Evolutionary conservation across 2,797 vertebrate species (phyloP), one percentile per base, ranked within the genome.

Genomic region (Chloroceryle inda): DNA sequence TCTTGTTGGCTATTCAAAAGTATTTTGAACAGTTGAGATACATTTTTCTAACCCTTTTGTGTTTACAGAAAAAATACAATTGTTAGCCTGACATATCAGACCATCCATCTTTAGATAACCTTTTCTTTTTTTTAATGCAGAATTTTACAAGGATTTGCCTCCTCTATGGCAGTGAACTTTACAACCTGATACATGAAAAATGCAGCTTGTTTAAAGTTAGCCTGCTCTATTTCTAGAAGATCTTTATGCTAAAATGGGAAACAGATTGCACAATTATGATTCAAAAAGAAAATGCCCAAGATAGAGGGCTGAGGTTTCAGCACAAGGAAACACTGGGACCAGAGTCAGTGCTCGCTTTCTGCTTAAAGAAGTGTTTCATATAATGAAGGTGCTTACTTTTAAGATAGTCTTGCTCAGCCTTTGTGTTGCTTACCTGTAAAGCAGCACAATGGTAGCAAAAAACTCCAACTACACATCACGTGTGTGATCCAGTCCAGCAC

Each of bases 241-340:
- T 94, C 97, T 98, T 96, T 95, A 85, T 92, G 83, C 94, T 96
- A 89, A 97, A 98, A 97, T 89, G 93, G 95, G 96, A 97, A 98
- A 91, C 97, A 97, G 97, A 97, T 96, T 97, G 96, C 96, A 97
- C 91, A 96, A 95, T 97, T 97, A 97, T 56, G 93, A 96, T 94
- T 98, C 96, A 92, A 94, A 97, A 96, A 86, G 95, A 97, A 97
- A 94, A 97, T 94, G 88, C 92, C 94, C 96, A 97, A 97, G 97
- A 96, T 81, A 97, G 82, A 97, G 95, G 92, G 94, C 88, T 73
- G 77, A 85, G 52, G 59, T 64, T 97, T 97, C 74, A 89, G 96
- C 85, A 88, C 94, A 90, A 95, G 76, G 82, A 94, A 77, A 49
- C 0, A 5, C 87, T 37, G 81, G 80, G 96, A 96, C 91, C 89